A percentile compares a stretch with the other conserved stretches of the same genome.
Evolutionary conservation across 2,797 vertebrate species (phyloP).

Genomic region (Spinibarbus caldwelli): DNA sequence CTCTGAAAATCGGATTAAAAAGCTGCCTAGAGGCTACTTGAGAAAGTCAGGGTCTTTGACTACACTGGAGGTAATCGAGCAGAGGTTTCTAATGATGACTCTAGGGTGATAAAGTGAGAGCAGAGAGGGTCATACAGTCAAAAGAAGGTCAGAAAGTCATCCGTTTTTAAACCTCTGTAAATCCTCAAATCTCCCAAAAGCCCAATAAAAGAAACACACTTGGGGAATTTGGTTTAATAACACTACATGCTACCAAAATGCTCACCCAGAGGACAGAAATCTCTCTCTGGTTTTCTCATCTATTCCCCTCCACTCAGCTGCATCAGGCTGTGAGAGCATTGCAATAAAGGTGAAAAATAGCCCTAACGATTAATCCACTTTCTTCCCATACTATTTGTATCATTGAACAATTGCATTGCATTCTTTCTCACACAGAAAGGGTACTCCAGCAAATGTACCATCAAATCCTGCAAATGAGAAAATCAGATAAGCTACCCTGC

Average conservation of each 20-base stretch:
- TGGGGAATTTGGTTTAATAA: slow-evolving; percentile 74
- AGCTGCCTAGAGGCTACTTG: slow-evolving; percentile 46
- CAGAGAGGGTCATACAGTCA: slow-evolving; percentile 66
- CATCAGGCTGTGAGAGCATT: slow-evolving; percentile 62
- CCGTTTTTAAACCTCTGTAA: slow-evolving; percentile 69
- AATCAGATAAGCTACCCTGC: slow-evolving; percentile 68
- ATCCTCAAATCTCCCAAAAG: slow-evolving; percentile 66
- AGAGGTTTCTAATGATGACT: slow-evolving; percentile 72
- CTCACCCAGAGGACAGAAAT: slow-evolving; percentile 28
- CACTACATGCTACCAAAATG: slow-evolving; percentile 59
- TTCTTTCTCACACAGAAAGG: slow-evolving; percentile 61
- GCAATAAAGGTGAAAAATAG: slow-evolving; percentile 58
- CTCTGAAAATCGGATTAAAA: slow-evolving; percentile 54
- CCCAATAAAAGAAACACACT: slow-evolving; percentile 65
- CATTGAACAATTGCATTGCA: slow-evolving; percentile 66
- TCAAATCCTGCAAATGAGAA: slow-evolving; percentile 73
- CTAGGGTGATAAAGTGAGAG: slow-evolving; percentile 62
- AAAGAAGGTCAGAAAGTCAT: slow-evolving; percentile 65
- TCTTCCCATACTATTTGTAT: slow-evolving; percentile 69
- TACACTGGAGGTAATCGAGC: slow-evolving; percentile 67
- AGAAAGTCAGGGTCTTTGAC: slow-evolving; percentile 45
- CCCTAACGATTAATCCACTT: slow-evolving; percentile 48
- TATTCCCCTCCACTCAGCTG: slow-evolving; percentile 47
- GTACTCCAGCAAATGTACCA: slow-evolving; percentile 70
- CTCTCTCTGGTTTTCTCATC: slow-evolving; percentile 12